These are phyloP conservation scores for Scaptomyza tumidula DNA, from an alignment of 2,888 invertebrate genomes.

Conservation along the genomic window DNA sequence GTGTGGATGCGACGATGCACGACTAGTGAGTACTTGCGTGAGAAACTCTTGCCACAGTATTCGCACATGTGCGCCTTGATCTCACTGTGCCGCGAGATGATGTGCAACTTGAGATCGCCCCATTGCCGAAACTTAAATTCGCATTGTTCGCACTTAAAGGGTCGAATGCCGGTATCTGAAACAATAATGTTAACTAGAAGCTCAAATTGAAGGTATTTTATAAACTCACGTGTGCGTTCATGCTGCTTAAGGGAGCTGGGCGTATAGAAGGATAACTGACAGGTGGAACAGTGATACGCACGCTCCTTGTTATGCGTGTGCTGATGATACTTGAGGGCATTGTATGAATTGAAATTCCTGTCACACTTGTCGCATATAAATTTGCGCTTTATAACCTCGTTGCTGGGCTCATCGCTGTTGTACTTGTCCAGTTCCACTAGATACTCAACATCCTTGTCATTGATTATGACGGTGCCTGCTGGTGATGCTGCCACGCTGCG, in stretches of 20 bases:
- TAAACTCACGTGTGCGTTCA: constrained; percentile 87
- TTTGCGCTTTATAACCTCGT: constrained; percentile 40
- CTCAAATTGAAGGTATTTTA: no score
- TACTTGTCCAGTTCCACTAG: constrained; percentile 23
- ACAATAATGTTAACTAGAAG: not conserved
- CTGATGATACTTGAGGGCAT: constrained; percentile 93
- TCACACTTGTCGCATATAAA: constrained; percentile 86
- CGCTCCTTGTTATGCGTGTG: constrained; percentile 91
- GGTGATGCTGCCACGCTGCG: constrained; percentile 33
- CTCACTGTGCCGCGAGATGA: constrained; percentile 91
- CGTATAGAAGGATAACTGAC: constrained; percentile 93
- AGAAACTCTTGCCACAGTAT: constrained; percentile 94
- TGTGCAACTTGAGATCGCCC: constrained; percentile 95
- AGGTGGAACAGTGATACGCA: constrained; percentile 91
- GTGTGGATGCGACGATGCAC: constrained; percentile 94
- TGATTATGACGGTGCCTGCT: constrained; percentile 10
- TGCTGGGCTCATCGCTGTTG: constrained; percentile 15
- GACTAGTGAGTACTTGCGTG: constrained; percentile 92
- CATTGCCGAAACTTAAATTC: constrained; percentile 92
- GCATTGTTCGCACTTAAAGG: constrained; percentile 92
- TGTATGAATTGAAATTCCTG: constrained; percentile 91
- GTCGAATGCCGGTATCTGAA: constrained; percentile 91
- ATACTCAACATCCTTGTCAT: constrained; percentile 26
- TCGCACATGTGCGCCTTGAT: constrained; percentile 94
- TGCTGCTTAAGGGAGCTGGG: constrained; percentile 93